These are phyloP conservation scores for Sclerodermus sp. DNA, from an alignment of 2,888 invertebrate genomes.

Conservation along the genomic window DNA sequence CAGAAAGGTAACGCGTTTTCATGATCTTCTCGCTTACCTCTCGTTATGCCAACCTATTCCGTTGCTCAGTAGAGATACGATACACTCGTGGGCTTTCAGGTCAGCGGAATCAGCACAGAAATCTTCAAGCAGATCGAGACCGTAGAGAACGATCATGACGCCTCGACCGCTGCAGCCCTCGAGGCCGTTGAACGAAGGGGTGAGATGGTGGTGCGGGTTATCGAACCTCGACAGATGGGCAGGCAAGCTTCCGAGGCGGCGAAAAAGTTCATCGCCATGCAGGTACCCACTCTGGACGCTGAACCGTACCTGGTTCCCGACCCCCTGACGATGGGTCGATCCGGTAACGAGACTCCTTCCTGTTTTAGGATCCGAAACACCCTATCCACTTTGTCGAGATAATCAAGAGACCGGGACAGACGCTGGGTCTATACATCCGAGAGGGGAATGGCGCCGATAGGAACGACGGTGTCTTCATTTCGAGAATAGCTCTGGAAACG, in stretches of 20 bases:
- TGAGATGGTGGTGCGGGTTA: constrained; percentile 92
- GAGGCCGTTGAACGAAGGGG: constrained; percentile 91
- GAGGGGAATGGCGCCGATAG: constrained; percentile 99
- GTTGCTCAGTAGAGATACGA: too few species aligned
- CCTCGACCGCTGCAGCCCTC: constrained; percentile 87
- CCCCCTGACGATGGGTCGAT: too few species aligned
- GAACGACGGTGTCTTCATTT: constrained; percentile 97
- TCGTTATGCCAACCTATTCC: too few species aligned
- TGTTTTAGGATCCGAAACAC: constrained; percentile 77
- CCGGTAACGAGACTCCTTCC: too few species aligned
- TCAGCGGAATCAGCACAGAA: constrained; percentile 94
- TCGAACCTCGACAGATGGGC: constrained; percentile 86
- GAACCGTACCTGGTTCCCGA: too few species aligned
- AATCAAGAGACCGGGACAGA: constrained; percentile 98
- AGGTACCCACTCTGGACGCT: too few species aligned
- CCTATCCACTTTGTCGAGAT: constrained; percentile 94
- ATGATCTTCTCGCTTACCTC: too few species aligned
- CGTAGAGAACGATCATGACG: constrained; percentile 93
- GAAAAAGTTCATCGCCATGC: constrained; percentile 80
- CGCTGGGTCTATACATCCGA: constrained; percentile 94
- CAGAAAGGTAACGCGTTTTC: constrained; percentile 69
- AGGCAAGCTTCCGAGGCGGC: constrained; percentile 84
- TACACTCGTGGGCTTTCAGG: constrained; percentile 66
- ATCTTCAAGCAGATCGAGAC: constrained; percentile 97
- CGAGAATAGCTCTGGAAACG: constrained; percentile 91